phyloP scores from a whole-genome alignment of 2,113 vertebrate genomes.

The Istiophorus platypterus region DNA sequence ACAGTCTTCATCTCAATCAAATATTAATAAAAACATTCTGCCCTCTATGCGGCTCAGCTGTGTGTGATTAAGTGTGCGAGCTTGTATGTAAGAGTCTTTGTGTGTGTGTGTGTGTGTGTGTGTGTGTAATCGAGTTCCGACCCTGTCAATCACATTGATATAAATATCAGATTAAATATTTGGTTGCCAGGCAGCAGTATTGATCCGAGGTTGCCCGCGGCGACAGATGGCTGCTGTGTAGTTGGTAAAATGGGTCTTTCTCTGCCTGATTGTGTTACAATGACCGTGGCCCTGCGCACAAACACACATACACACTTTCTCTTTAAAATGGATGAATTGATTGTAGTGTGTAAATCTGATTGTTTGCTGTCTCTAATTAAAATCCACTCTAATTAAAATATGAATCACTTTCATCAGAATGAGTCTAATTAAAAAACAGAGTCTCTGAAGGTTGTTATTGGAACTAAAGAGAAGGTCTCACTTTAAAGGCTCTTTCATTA shows the following conservation, averaged over 20 bases:
- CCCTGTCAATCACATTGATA: slow-evolving; percentile 54
- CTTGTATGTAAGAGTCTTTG: too few relatives aligned
- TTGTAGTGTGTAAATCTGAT: slow-evolving; percentile 21
- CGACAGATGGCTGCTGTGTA: slow-evolving; percentile 25
- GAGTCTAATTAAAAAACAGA: slow-evolving; percentile 35
- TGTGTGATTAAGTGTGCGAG: slow-evolving; percentile 7
- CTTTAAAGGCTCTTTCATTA: slow-evolving; percentile 9
- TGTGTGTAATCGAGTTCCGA: slow-evolving; percentile 2
- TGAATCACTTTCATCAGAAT: slow-evolving; percentile 49
- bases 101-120: slow-evolving; percentile 16
- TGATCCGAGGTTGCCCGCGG: slow-evolving; percentile 47
- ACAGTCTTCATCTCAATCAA: slow-evolving; percentile 31
- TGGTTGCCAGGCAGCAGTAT: slow-evolving; percentile 53
- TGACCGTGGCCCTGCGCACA: slow-evolving; percentile 16
- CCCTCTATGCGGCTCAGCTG: slow-evolving; percentile 18
- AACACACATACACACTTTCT: background rate
- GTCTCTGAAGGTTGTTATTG: background rate
- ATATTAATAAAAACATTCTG: slow-evolving; percentile 61
- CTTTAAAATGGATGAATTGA: slow-evolving; percentile 20
- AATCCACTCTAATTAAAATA: slow-evolving; percentile 61
- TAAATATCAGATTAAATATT: slow-evolving; percentile 65
- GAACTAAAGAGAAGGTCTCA: background rate
- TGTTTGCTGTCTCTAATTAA: slow-evolving; percentile 60
- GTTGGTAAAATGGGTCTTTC: slow-evolving; percentile 35
- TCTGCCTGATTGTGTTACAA: slow-evolving; percentile 33